These are phyloP conservation scores for Parauchenoglanis punctatus DNA, from an alignment of 2,797 vertebrate species.

Conservation along the genomic window DNA sequence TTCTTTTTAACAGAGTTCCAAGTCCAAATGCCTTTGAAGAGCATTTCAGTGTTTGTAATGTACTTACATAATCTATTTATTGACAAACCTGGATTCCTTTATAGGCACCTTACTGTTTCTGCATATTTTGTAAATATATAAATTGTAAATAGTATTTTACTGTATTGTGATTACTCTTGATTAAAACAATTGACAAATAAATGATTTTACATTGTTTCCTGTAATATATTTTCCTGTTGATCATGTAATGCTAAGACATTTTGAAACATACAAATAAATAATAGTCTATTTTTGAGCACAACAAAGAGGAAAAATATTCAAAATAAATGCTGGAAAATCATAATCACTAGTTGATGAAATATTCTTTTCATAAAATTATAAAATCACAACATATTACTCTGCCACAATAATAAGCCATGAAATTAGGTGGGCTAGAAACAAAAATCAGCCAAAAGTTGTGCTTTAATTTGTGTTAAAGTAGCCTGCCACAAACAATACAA, in stretches of 20 bases:
- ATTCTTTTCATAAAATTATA: not conserved
- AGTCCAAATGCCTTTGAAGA: not conserved
- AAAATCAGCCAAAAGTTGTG: not conserved
- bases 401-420: not conserved
- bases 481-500: not conserved
- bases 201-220: not conserved
- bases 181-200: not conserved
- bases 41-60: not conserved
- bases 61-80: slow-evolving; percentile 20
- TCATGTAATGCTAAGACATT: not conserved
- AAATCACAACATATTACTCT: not conserved
- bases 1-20: not conserved
- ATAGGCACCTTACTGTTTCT: not conserved
- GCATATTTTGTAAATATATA: not conserved
- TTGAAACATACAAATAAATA: not conserved
- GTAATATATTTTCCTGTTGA: not conserved
- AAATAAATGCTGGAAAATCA: not conserved
- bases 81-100: not conserved
- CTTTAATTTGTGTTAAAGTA: not conserved
- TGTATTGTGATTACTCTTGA: not conserved
- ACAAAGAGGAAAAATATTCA: not conserved
- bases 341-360: not conserved
- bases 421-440: not conserved
- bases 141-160: slow-evolving; percentile 6
- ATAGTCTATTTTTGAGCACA: not conserved